A percentile compares a stretch with the other conserved stretches of the same genome.
Conservation (phyloP, 1,140 invertebrate genomes). For the Ceratitis capitata region DNA sequence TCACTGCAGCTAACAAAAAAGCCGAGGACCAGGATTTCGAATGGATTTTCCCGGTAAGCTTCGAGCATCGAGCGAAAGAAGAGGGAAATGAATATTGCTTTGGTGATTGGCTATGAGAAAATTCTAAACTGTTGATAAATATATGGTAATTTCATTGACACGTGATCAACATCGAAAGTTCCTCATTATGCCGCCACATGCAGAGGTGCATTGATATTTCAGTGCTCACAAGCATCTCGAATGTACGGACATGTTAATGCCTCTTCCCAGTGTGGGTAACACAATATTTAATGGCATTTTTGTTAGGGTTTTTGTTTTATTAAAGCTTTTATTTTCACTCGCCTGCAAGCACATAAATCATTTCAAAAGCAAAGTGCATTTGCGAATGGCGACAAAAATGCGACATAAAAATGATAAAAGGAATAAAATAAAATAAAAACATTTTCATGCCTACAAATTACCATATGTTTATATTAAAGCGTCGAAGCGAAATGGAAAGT, state of each 20-base stretch:
- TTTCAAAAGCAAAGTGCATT: conserved; percentile 2
- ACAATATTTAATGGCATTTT: neutral
- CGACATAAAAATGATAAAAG: neutral
- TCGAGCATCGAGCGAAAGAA: too few relatives aligned
- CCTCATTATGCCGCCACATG: neutral
- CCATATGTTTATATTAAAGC: neutral
- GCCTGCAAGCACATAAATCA: neutral
- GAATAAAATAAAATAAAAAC: neutral
- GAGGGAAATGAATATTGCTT: neutral
- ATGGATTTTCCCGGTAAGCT: too few relatives aligned
- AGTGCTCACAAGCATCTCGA: neutral
- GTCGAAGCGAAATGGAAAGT: conserved; percentile 20
- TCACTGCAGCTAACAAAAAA: too few relatives aligned
- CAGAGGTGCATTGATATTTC: neutral
- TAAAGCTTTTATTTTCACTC: neutral
- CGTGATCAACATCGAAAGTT: neutral
- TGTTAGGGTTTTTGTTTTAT: neutral
- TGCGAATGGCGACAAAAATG: neutral
- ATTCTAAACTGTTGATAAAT: too few relatives aligned
- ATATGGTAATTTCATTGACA: too few relatives aligned
- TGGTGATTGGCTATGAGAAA: too few relatives aligned
- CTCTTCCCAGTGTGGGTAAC: neutral
- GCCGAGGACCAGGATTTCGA: too few relatives aligned
- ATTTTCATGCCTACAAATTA: neutral
- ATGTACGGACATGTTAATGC: neutral